A percentile compares a stretch with the other conserved stretches of the same genome.
Evolutionary conservation across 2,888 invertebrate genomes (phyloP).

Genomic region (Habroteleia sp.): DNA sequence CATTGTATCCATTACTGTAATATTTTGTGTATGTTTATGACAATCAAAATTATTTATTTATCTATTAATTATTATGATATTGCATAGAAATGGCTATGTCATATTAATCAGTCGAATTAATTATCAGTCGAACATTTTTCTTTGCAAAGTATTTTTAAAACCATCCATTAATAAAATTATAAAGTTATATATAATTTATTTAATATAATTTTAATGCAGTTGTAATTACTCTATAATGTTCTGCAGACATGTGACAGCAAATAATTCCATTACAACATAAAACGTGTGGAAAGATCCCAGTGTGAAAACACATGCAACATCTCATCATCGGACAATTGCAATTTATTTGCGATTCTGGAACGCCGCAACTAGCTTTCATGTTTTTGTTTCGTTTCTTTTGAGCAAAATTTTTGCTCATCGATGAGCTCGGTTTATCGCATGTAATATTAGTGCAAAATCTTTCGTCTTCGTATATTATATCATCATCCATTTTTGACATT

Average conservation of each 20-base stretch:
- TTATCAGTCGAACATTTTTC: too few species aligned
- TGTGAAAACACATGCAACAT: constrained; percentile 4
- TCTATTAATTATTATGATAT: too few species aligned
- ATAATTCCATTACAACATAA: constrained; percentile 2
- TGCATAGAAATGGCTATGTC: too few species aligned
- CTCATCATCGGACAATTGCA: constrained; percentile 1
- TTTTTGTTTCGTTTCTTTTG: not conserved
- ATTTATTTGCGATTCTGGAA: constrained; percentile 2
- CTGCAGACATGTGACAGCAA: not conserved
- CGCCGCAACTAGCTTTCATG: not conserved
- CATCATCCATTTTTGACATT: constrained; percentile 21
- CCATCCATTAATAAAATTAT: too few species aligned
- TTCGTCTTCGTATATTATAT: constrained; percentile 1
- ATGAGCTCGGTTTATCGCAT: not conserved
- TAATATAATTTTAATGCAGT: too few species aligned
- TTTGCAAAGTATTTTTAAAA: too few species aligned
- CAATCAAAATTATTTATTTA: too few species aligned
- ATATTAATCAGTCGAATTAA: too few species aligned
- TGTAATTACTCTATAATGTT: constrained; percentile 6
- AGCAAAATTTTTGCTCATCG: not conserved
- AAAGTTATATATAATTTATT: too few species aligned
- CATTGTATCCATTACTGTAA: too few species aligned
- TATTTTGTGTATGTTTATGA: too few species aligned
- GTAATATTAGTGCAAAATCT: not conserved
- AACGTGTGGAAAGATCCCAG: not conserved